A percentile compares a stretch with the other conserved stretches of the same genome.
phyloP scores from a whole-genome alignment of 2,888 invertebrate species.

The Dynastes hyllus region DNA sequence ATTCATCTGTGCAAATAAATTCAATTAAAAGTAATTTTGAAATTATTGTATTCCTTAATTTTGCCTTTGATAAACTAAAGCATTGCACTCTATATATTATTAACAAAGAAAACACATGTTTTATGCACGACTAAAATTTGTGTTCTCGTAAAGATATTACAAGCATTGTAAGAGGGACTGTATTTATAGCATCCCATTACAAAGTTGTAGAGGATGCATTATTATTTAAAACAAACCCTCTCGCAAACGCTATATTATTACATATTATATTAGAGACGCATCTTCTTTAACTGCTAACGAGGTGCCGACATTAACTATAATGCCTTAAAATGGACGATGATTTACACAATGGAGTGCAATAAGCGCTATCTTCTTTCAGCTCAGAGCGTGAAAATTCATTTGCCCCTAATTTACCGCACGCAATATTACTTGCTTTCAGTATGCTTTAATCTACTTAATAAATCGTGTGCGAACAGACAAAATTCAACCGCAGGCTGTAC shows the following conservation, averaged over 20 bases:
- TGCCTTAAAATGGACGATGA: conserved; percentile 20
- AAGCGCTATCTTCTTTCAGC: conserved; percentile 37
- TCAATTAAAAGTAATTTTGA: too few species aligned
- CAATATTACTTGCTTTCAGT: conserved; percentile 55
- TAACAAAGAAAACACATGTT: too few species aligned
- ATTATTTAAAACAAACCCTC: conserved; percentile 30
- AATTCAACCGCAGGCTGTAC: conserved; percentile 46
- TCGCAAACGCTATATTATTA: conserved; percentile 15
- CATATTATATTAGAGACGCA: conserved; percentile 25
- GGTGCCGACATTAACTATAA: conserved; percentile 28
- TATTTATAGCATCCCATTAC: conserved; percentile 12
- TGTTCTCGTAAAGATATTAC: too few species aligned
- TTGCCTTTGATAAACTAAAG: too few species aligned
- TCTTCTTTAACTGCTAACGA: conserved; percentile 28
- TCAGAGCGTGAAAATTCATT: conserved; percentile 56
- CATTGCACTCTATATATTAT: too few species aligned
- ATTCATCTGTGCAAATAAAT: too few species aligned
- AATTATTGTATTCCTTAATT: too few species aligned
- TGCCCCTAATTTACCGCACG: conserved; percentile 56
- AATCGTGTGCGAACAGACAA: conserved; percentile 53
- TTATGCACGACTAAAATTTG: too few species aligned
- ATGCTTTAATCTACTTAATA: conserved; percentile 57
- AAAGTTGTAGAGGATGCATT: conserved; percentile 14
- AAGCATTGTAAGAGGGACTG: too few species aligned
- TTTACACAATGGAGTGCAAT: conserved; percentile 33